phyloP scores from a whole-genome alignment of 2,797 vertebrate species.

The Denticeps clupeoides region DNA sequence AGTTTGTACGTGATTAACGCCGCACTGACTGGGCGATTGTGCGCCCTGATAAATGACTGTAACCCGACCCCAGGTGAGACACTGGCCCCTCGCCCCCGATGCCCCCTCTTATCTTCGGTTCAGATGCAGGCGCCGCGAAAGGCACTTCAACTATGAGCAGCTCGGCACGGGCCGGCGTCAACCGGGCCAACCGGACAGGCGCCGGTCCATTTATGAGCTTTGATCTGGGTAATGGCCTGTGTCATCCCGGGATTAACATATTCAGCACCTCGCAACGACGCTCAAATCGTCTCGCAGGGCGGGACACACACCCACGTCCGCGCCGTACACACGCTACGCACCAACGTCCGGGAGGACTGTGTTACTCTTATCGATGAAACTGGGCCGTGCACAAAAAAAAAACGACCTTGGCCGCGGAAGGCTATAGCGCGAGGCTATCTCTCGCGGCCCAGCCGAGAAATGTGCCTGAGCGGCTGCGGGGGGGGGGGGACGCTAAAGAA shows the following conservation, averaged over 20 bases:
- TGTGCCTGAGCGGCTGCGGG: conserved; percentile 1
- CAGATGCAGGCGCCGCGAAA: not conserved
- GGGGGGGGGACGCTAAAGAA: conserved; percentile 6
- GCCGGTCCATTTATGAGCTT: conserved; percentile 46
- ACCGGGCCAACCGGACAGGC: too few relatives aligned
- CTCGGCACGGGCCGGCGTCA: too few relatives aligned
- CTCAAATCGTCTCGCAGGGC: conserved; percentile 2
- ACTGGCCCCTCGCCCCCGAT: conserved; percentile 18
- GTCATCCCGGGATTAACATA: conserved; percentile 46
- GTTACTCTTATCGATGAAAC: too few relatives aligned
- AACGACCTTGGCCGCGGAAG: conserved; percentile 18
- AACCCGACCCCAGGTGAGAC: conserved; percentile 30
- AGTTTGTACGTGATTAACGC: not conserved
- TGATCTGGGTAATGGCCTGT: conserved; percentile 52
- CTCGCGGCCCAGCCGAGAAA: conserved; percentile 3
- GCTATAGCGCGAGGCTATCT: conserved; percentile 11
- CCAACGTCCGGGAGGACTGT: too few relatives aligned
- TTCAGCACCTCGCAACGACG: conserved; percentile 27
- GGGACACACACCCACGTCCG: not conserved
- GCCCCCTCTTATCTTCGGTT: conserved; percentile 18
- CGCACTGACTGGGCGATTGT: not conserved
- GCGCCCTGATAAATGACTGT: conserved; percentile 10
- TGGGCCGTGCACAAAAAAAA: too few relatives aligned
- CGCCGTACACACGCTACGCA: too few relatives aligned
- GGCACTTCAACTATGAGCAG: conserved; percentile 38